These are phyloP conservation scores for Drosophila persimilis DNA, from an alignment of 1,140 invertebrate species.

Conservation along the genomic window DNA sequence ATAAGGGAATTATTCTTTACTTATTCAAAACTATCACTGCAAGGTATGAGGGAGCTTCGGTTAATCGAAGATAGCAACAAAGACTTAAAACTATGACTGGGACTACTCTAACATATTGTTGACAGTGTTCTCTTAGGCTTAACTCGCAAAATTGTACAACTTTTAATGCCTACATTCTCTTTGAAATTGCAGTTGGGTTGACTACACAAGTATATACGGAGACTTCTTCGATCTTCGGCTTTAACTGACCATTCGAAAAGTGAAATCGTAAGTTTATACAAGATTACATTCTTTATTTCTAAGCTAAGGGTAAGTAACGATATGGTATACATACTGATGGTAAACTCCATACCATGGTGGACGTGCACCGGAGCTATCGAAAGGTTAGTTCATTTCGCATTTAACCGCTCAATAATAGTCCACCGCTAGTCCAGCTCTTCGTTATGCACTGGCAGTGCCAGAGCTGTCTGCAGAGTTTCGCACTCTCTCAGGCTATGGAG, in stretches of 20 bases:
- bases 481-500: slow-evolving; percentile 47
- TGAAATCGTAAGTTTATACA: slow-evolving; percentile 3
- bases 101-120: no score
- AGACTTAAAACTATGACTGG: background rate
- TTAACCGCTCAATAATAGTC: no score
- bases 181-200: slow-evolving; percentile 56
- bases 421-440: slow-evolving; percentile 43
- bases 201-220: slow-evolving; percentile 1
- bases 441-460: slow-evolving; percentile 48
- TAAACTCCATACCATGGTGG: background rate
- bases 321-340: background rate
- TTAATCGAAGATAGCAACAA: slow-evolving; percentile 22
- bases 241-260: background rate
- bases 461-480: slow-evolving; percentile 46
- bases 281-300: no score
- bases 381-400: no score
- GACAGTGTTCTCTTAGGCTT: background rate
- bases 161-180: slow-evolving; percentile 55
- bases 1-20: no score
- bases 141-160: slow-evolving; percentile 10
- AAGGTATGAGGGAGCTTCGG: slow-evolving; percentile 8
- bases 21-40: background rate
- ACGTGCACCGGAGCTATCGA: background rate
- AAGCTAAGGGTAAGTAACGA: background rate
- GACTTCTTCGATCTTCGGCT: slow-evolving; percentile 2